phyloP scores from a whole-genome alignment of 2,797 vertebrate genomes.

The Monodelphis domestica region DNA sequence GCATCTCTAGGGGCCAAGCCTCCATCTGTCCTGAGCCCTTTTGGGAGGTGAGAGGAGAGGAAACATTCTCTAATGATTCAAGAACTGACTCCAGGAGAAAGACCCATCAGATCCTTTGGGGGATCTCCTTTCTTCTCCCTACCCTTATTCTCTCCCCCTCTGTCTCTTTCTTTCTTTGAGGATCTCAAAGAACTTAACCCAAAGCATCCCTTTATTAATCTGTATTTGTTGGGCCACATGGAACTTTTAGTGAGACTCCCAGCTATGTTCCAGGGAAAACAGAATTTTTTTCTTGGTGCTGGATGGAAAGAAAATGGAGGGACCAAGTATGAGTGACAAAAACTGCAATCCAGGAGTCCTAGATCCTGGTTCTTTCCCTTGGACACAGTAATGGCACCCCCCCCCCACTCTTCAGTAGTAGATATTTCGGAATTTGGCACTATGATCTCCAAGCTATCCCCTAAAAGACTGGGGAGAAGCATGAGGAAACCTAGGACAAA shows the following conservation, averaged over 20 bases:
- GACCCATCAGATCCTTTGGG: background rate
- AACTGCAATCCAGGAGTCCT: background rate
- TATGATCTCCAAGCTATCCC: background rate
- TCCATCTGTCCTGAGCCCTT: background rate
- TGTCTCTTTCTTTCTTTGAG: background rate
- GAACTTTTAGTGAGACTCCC: background rate
- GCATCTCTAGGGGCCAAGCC: background rate
- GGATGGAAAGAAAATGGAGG: background rate
- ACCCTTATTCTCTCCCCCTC: background rate
- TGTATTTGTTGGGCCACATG: background rate
- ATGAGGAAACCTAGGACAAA: background rate
- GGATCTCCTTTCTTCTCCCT: background rate
- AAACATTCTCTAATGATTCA: background rate
- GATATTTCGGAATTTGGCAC: background rate
- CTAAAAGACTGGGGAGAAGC: background rate
- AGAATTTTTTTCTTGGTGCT: background rate
- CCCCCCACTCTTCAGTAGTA: too few species aligned
- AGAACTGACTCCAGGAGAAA: background rate
- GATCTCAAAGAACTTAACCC: background rate
- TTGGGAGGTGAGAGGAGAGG: background rate
- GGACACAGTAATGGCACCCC: background rate
- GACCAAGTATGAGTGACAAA: background rate
- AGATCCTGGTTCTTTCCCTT: background rate
- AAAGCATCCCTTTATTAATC: background rate
- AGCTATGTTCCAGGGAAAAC: background rate